These are phyloP conservation scores for Mormyrops attenuatus DNA, from an alignment of 2,797 vertebrate genomes.

Conservation along the genomic window DNA sequence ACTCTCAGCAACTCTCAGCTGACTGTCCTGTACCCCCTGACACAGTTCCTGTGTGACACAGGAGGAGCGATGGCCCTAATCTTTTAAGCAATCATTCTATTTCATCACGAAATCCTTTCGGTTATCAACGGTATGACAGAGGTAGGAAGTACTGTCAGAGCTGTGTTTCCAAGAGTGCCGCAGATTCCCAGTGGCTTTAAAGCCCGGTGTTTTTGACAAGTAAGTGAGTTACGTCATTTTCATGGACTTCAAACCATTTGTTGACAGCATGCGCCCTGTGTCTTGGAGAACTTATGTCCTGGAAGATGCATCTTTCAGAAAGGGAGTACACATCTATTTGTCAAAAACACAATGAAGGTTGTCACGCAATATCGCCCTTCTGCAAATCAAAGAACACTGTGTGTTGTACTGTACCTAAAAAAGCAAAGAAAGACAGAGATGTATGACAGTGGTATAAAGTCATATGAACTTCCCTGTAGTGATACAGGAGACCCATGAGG, in stretches of 20 bases:
- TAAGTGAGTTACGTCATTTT: background rate
- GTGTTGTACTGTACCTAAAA: background rate
- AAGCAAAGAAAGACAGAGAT: background rate
- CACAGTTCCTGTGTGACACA: background rate
- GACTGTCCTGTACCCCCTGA: background rate
- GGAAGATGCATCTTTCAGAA: background rate
- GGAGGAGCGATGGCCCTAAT: background rate
- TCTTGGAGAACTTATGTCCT: background rate
- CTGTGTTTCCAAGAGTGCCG: background rate
- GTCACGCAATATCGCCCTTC: background rate
- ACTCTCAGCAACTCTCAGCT: background rate
- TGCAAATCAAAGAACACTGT: background rate
- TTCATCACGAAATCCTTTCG: background rate
- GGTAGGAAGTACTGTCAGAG: background rate
- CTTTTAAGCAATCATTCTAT: background rate
- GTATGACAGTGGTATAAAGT: background rate
- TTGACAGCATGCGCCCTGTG: background rate
- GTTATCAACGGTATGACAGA: background rate
- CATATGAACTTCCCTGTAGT: background rate
- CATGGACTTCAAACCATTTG: background rate
- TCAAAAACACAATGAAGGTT: background rate
- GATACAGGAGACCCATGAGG: background rate
- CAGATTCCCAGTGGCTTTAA: background rate
- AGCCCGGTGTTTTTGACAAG: background rate
- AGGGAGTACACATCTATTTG: background rate